Conservation (phyloP, 2,888 invertebrate species). For the Tinea trinotella region DNA sequence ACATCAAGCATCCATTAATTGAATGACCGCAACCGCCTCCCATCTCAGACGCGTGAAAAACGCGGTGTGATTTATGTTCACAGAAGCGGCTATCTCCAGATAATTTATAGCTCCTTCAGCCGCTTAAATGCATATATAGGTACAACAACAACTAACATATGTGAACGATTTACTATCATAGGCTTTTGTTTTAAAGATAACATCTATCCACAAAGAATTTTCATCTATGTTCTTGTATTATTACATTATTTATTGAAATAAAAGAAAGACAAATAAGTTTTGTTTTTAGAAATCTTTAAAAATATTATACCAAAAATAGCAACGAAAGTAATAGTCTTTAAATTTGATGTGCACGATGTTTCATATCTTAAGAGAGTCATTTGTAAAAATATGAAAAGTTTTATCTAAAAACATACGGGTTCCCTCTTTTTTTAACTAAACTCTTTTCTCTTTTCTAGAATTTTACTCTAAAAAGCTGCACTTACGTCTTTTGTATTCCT, state of each 20-base stretch:
- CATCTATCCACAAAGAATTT: too few species aligned
- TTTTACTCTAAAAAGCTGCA: too few species aligned
- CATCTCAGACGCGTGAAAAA: constrained; percentile 18
- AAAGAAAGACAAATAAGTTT: too few species aligned
- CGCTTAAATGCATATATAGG: constrained; percentile 13
- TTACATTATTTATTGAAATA: too few species aligned
- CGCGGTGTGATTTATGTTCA: constrained; percentile 19
- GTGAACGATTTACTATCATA: neutral
- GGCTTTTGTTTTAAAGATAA: neutral
- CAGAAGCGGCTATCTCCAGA: constrained; percentile 17
- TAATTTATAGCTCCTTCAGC: constrained; percentile 15
- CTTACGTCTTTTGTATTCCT: too few species aligned
- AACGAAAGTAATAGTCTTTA: neutral
- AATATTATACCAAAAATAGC: too few species aligned
- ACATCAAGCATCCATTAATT: constrained; percentile 10
- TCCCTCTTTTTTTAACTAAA: too few species aligned
- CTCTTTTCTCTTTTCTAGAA: too few species aligned
- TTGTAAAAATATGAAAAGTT: neutral
- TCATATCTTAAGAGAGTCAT: neutral
- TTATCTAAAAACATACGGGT: neutral
- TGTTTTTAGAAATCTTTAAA: too few species aligned
- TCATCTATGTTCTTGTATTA: too few species aligned
- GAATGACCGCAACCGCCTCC: constrained; percentile 16
- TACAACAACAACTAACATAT: neutral
- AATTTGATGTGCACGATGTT: neutral